phyloP scores from a whole-genome alignment of 2,113 vertebrate genomes.

The Macrotis lagotis region DNA sequence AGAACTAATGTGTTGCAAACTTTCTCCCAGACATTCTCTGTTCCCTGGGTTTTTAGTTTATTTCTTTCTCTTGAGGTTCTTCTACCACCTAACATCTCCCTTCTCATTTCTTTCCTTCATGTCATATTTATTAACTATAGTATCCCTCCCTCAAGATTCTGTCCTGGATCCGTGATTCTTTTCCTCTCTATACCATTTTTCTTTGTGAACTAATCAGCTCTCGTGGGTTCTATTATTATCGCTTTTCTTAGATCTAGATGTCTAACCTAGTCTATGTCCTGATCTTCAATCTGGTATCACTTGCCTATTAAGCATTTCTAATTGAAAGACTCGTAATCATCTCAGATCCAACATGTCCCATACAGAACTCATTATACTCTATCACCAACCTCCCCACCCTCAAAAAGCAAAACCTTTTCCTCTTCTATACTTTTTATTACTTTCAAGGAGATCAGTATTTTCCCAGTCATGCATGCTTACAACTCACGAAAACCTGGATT shows the following conservation, averaged over 20 bases:
- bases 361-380: background rate
- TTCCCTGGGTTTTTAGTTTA: background rate
- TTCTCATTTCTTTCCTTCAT: background rate
- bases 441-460: no score
- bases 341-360: background rate
- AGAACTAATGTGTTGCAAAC: background rate
- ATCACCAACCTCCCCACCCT: background rate
- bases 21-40: background rate
- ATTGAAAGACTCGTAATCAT: background rate
- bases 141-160: background rate
- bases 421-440: no score
- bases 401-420: no score
- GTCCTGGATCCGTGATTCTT: background rate
- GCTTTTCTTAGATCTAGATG: background rate
- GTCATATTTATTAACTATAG: background rate
- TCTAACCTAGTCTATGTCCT: background rate
- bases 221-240: background rate
- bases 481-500: no score
- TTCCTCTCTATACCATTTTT: background rate
- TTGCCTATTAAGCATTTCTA: background rate
- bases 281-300: background rate
- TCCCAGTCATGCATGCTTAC: no score
- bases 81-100: background rate
- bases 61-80: background rate
- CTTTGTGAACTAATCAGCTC: background rate